Conservation (phyloP, 37 sponge, comb jelly and placozoan species). For the Agelas oroides region DNA sequence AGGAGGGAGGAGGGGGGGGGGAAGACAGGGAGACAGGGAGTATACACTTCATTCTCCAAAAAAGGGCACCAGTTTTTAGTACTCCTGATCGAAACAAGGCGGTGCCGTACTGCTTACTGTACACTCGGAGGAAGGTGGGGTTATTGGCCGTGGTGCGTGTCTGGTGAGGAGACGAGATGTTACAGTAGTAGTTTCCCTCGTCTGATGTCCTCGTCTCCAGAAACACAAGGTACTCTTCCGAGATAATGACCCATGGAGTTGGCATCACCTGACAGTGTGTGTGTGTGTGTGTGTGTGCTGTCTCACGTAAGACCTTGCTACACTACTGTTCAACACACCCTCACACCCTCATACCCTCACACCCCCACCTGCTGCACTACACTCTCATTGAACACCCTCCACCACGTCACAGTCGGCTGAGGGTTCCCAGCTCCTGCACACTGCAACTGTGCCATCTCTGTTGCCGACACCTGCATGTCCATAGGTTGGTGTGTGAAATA, state of each 20-base stretch:
- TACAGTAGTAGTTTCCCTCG: conserved; percentile 59
- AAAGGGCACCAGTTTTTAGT: background rate
- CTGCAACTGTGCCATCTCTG: conserved; percentile 26
- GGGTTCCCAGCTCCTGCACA: conserved; percentile 61
- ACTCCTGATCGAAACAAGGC: background rate
- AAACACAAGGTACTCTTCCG: conserved; percentile 41
- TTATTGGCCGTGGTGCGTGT: background rate
- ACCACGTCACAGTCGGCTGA: conserved; percentile 55
- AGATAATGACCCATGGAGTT: too few relatives aligned
- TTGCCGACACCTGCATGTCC: conserved; percentile 31
- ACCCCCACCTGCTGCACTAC: too few relatives aligned
- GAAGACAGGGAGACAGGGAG: too few relatives aligned
- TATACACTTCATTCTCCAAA: too few relatives aligned
- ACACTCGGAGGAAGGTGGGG: background rate
- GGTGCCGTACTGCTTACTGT: background rate
- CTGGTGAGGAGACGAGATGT: conserved; percentile 21
- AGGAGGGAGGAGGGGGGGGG: too few relatives aligned
- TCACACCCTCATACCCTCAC: too few relatives aligned
- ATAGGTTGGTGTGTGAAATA: conserved; percentile 15
- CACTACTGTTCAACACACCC: too few relatives aligned
- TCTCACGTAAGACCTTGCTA: too few relatives aligned
- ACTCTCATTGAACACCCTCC: background rate
- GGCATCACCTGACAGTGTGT: too few relatives aligned
- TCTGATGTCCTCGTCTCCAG: background rate
- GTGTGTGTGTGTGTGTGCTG: too few relatives aligned